Evolutionary conservation across 2,888 invertebrate species (phyloP), one percentile per base, ranked within the genome.

Genomic region (Megalurothrips usitatus): DNA sequence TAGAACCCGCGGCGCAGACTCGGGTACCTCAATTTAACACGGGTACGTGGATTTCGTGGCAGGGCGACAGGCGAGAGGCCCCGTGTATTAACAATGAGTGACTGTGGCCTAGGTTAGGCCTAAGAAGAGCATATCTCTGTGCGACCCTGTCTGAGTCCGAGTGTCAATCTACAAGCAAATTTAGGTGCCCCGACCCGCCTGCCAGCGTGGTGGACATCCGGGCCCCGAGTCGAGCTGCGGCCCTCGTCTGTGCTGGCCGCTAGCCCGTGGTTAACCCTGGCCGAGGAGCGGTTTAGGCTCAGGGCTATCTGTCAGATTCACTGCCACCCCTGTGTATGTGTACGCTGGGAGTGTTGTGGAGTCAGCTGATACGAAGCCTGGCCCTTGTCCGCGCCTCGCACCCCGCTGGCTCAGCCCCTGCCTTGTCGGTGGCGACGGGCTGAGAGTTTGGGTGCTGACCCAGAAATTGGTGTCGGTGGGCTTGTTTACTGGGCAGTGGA

Each of bases 51-150:
- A n/a, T 75, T 26, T 1, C 23, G 23, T 12, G 26, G 23, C 26
- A 23, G 12, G 26, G 68, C 26, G 68, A 75, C 23, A 68, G 34
- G 34, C 68, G 26, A 75, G 68, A 26, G 26, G 68, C 26, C 10
- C 23, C 68, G 68, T 26, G 68, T 75, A 26, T 75, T 75, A 75
- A 75, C 68, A 75, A 75, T 75, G 68, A 75, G 68, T 75, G 68
- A 75, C 68, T 75, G 68, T 75, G 68, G 68, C 68, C 68, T 75
- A 75, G 68, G 68, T 75, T 75, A 75, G 68, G 68, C 68, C 68
- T 75, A 75, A 75, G 68, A 75, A 26, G 68, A 75, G 68, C 68
- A 75, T 75, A 75, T 75, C 68, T 75, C 68, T 23, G 23, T 26
- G 26, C 68, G 68, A 75, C 68, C 68, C 68, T 75, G 68, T 26